Conservation (phyloP, 2,888 invertebrate genomes). For the Tetranychus truncatus region DNA sequence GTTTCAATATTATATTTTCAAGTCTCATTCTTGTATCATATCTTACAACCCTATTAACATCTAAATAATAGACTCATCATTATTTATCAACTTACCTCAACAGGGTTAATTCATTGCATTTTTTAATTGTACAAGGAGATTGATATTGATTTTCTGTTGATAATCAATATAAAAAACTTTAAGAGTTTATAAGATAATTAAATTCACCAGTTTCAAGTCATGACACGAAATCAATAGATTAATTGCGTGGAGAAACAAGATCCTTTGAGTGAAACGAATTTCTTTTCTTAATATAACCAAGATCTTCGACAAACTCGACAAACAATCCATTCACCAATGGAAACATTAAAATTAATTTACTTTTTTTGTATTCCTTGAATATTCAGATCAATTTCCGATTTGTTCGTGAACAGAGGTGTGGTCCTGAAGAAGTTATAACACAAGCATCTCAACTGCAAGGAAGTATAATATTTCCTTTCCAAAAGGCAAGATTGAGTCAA, state of each 20-base stretch:
- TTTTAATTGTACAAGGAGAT: too few relatives aligned
- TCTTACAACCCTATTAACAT: not conserved
- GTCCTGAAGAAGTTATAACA: conserved; percentile 24
- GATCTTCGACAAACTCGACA: too few relatives aligned
- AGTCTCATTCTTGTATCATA: not conserved
- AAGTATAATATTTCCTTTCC: conserved; percentile 33
- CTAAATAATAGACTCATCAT: too few relatives aligned
- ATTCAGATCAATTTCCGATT: conserved; percentile 74
- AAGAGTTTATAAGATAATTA: not conserved
- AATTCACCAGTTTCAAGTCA: not conserved
- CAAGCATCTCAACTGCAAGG: conserved; percentile 16
- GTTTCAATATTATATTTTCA: not conserved
- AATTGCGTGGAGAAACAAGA: not conserved
- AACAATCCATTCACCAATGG: not conserved
- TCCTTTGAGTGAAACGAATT: not conserved
- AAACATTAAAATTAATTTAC: conserved; percentile 29
- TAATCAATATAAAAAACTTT: too few relatives aligned
- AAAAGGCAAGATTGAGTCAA: conserved; percentile 69
- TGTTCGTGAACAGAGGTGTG: conserved; percentile 46
- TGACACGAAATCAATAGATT: not conserved
- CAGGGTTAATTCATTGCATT: too few relatives aligned
- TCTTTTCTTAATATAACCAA: not conserved
- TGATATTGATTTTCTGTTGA: too few relatives aligned
- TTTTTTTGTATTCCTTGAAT: conserved; percentile 36
- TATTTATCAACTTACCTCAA: too few relatives aligned